These are phyloP conservation scores for Atopsyche davidsoni DNA, from an alignment of 1,140 invertebrate species.

Conservation along the genomic window DNA sequence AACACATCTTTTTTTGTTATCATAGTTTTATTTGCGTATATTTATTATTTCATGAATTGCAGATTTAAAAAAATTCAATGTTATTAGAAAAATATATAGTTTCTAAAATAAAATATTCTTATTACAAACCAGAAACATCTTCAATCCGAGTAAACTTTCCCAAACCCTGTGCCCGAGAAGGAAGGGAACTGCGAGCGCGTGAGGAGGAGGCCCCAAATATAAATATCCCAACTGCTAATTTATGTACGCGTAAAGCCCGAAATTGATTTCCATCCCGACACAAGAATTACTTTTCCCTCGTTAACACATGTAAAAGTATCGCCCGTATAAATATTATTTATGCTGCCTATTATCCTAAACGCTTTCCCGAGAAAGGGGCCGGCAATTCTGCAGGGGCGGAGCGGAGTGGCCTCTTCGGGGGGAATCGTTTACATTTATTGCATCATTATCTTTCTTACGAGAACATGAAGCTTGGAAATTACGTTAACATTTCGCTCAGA, in stretches of 20 bases:
- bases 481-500: conserved; percentile 25
- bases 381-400: conserved; percentile 4
- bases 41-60: no score
- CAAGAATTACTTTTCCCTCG: conserved; percentile 23
- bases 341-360: conserved; percentile 28
- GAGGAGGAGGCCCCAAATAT: no score
- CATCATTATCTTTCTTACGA: conserved; percentile 30
- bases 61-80: no score
- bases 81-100: no score
- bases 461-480: conserved; percentile 28
- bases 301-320: conserved; percentile 30
- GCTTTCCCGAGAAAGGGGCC: conserved; percentile 12
- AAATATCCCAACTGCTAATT: no score
- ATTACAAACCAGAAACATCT: no score
- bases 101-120: no score
- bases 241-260: conserved; percentile 1
- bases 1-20: no score
- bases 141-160: no score
- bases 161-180: no score
- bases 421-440: conserved; percentile 30
- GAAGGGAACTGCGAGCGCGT: no score
- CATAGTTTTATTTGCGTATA: no score
- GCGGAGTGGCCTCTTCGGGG: conserved; percentile 4
- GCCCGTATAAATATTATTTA: conserved; percentile 30
- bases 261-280: conserved; percentile 27